A percentile compares a stretch with the other conserved stretches of the same genome.
Evolutionary conservation across 2,113 vertebrate species (phyloP).

Genomic region (Heterotis niloticus): DNA sequence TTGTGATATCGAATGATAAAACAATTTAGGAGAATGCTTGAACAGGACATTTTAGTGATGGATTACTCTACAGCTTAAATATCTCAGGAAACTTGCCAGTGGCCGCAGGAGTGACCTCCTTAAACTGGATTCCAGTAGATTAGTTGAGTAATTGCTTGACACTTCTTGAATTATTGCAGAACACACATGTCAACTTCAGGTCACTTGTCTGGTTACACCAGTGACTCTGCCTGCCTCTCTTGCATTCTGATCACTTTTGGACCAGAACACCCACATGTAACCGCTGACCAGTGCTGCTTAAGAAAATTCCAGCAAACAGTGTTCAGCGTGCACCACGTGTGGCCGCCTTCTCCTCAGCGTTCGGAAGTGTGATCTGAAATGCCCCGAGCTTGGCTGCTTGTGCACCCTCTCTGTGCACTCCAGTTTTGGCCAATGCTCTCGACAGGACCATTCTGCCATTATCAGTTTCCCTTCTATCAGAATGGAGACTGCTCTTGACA

Average conservation of each 20-base stretch:
- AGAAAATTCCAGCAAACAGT: not conserved
- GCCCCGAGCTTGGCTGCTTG: not conserved
- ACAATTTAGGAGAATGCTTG: not conserved
- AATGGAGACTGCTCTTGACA: too few relatives aligned
- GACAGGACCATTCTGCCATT: too few relatives aligned
- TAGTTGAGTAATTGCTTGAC: not conserved
- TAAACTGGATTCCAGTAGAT: not conserved
- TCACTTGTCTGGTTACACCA: not conserved
- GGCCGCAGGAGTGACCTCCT: not conserved
- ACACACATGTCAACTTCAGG: slow-evolving; percentile 5
- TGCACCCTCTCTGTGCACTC: too few relatives aligned
- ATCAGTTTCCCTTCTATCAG: too few relatives aligned
- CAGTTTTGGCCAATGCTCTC: too few relatives aligned
- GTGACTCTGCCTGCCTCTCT: not conserved
- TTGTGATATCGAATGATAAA: not conserved
- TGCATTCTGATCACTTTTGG: not conserved
- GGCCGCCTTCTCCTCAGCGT: not conserved
- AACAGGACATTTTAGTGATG: not conserved
- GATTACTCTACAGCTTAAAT: not conserved
- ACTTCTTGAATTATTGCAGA: slow-evolving; percentile 3
- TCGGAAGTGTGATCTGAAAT: not conserved
- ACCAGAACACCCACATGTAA: not conserved
- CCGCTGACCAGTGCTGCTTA: not conserved
- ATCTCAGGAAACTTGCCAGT: not conserved
- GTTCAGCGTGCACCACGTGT: not conserved